These are phyloP conservation scores for Hofmannophila pseudospretella DNA, from an alignment of 2,888 invertebrate genomes.

Conservation along the genomic window DNA sequence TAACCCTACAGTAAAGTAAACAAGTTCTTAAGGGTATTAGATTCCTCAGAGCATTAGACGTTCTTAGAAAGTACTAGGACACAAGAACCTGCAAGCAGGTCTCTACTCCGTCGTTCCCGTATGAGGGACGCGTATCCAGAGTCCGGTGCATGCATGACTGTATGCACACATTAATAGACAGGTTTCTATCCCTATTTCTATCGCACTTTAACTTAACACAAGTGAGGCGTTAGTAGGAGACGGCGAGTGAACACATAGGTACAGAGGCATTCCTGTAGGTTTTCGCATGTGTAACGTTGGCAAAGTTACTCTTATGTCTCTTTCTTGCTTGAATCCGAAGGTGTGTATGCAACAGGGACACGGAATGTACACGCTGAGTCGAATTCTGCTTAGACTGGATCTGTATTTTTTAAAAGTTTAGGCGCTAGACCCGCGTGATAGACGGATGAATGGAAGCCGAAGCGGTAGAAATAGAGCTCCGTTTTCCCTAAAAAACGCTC, in stretches of 20 bases:
- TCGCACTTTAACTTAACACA: conserved; percentile 31
- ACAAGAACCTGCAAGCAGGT: conserved; percentile 51
- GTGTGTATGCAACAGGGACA: no score
- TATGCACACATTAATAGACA: conserved; percentile 36
- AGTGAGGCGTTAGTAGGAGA: conserved; percentile 28
- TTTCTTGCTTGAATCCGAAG: neutral
- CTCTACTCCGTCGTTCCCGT: conserved; percentile 39
- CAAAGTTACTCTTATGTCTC: neutral
- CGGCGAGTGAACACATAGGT: conserved; percentile 17
- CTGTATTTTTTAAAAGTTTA: no score
- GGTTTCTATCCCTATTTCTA: conserved; percentile 57
- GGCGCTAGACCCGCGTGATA: no score
- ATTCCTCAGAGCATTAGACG: conserved; percentile 70
- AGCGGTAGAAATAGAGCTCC: no score
- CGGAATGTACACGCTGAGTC: no score
- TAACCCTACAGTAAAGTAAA: conserved; percentile 10
- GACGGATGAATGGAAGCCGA: no score
- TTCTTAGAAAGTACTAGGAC: conserved; percentile 75
- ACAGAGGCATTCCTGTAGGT: neutral
- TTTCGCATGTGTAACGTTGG: neutral
- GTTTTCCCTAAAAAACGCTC: no score
- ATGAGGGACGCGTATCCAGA: conserved; percentile 50
- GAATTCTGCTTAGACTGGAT: no score
- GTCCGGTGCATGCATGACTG: conserved; percentile 38
- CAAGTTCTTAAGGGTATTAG: conserved; percentile 33